A percentile compares a stretch with the other conserved stretches of the same genome.
Conservation (phyloP, 2,113 vertebrate species). For the Eurystomus gularis region DNA sequence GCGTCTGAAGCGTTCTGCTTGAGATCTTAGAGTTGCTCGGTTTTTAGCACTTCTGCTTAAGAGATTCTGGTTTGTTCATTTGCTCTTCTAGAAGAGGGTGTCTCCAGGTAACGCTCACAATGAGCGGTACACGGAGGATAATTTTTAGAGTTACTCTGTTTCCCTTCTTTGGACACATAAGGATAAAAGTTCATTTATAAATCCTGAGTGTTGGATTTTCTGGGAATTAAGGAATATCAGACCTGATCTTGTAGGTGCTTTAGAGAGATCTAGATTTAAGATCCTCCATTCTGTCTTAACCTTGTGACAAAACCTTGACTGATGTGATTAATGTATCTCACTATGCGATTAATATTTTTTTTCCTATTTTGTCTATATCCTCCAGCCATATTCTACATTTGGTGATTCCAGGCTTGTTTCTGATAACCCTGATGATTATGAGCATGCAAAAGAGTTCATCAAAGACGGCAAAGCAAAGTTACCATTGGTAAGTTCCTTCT, state of each 20-base stretch:
- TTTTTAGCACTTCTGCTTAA: not conserved
- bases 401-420: slow-evolving; percentile 71
- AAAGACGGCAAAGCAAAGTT: slow-evolving; percentile 72
- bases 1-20: not conserved
- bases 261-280: not conserved
- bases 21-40: not conserved
- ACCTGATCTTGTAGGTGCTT: not conserved
- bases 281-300: not conserved
- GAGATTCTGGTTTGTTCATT: not conserved
- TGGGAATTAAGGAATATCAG: not conserved
- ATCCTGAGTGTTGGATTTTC: not conserved
- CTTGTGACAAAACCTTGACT: not conserved
- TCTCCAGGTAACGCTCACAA: not conserved
- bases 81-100: not conserved
- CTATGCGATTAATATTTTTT: not conserved
- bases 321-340: not conserved
- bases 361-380: not conserved
- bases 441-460: slow-evolving; percentile 74
- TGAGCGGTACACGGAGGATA: not conserved
- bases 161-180: not conserved
- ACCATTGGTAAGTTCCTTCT: slow-evolving; percentile 72
- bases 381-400: slow-evolving; percentile 73
- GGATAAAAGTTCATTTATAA: not conserved
- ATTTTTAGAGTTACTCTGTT: not conserved
- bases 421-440: slow-evolving; percentile 76